Evolutionary conservation across 2,888 invertebrate species (phyloP).

Genomic region (Drosophila fulvimacula): DNA sequence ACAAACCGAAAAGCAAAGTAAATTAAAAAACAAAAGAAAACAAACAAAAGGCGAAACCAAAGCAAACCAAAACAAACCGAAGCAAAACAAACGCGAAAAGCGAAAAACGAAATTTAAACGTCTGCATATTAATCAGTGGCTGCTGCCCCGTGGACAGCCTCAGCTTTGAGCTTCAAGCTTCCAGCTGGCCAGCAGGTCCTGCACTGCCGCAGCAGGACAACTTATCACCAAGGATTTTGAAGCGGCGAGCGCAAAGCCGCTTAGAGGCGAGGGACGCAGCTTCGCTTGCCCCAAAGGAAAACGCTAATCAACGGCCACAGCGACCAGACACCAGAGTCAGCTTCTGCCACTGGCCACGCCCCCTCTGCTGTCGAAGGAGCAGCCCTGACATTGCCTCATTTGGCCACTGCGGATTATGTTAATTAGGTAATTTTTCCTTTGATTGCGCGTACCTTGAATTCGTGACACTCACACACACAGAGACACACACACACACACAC

Average conservation of each 20-base stretch:
- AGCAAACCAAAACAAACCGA: constrained; percentile 20
- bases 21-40: constrained; percentile 38
- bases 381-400: constrained; percentile 68
- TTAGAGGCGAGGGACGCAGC: constrained; percentile 47
- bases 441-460: constrained; percentile 74
- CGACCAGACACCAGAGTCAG: constrained; percentile 16
- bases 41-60: constrained; percentile 33
- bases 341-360: constrained; percentile 33
- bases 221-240: constrained; percentile 77
- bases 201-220: constrained; percentile 50
- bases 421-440: constrained; percentile 82
- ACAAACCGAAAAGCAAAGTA: constrained; percentile 3
- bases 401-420: constrained; percentile 82
- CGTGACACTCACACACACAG: background rate
- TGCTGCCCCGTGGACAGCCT: constrained; percentile 22
- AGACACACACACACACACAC: background rate
- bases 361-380: constrained; percentile 7
- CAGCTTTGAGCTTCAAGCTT: constrained; percentile 4
- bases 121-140: constrained; percentile 74
- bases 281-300: constrained; percentile 38
- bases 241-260: constrained; percentile 48
- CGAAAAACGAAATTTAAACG: constrained; percentile 72
- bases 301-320: constrained; percentile 72
- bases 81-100: constrained; percentile 23
- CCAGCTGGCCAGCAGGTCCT: constrained; percentile 11